Evolutionary conservation across 2,888 invertebrate genomes (phyloP).

Genomic region (Phyllotreta striolata): DNA sequence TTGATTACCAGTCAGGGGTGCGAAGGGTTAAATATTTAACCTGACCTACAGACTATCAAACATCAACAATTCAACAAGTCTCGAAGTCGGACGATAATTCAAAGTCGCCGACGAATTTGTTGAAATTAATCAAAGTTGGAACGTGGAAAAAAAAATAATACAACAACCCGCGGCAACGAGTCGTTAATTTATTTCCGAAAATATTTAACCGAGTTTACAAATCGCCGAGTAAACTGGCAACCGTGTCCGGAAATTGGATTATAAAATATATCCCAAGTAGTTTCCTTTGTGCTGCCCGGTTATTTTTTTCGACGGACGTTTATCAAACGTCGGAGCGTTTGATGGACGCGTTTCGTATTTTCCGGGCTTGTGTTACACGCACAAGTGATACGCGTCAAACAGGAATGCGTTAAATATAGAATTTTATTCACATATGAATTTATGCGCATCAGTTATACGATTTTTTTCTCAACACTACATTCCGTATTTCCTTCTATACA

Average conservation of each 20-base stretch:
- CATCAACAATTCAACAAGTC: slow-evolving; percentile 32
- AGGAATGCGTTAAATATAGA: slow-evolving; percentile 17
- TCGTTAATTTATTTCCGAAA: slow-evolving; percentile 41
- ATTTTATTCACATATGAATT: neutral
- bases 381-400: slow-evolving; percentile 16
- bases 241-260: neutral
- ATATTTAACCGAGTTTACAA: slow-evolving; percentile 42
- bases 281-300: slow-evolving; percentile 4
- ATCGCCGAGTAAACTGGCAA: slow-evolving; percentile 24
- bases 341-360: slow-evolving; percentile 35
- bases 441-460: too few species aligned
- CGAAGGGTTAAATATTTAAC: neutral
- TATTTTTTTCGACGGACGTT: neutral
- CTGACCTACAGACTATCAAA: slow-evolving; percentile 11
- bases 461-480: too few species aligned
- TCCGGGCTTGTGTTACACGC: slow-evolving; percentile 28
- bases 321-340: slow-evolving; percentile 8
- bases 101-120: slow-evolving; percentile 38
- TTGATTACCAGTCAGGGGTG: too few species aligned
- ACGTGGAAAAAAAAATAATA: slow-evolving; percentile 31
- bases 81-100: slow-evolving; percentile 33
- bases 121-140: slow-evolving; percentile 40
- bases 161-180: slow-evolving; percentile 35
- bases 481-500: too few species aligned
- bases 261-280: neutral